These are phyloP conservation scores for Pongo abelii DNA, from an alignment of 2,113 vertebrate genomes.

Conservation along the genomic window DNA sequence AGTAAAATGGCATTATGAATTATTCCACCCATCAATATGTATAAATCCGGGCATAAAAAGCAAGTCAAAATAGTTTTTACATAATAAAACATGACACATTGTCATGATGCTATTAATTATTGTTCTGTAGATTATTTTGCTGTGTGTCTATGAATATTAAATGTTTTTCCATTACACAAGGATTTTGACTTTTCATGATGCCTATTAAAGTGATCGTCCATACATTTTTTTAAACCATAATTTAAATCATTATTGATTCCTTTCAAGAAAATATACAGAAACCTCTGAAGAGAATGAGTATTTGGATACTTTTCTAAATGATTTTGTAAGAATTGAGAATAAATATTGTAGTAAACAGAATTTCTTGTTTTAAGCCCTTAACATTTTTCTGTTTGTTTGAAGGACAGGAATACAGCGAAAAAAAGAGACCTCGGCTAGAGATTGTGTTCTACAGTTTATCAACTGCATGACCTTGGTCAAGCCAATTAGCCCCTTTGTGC, in stretches of 20 bases:
- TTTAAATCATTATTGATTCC: conserved; percentile 49
- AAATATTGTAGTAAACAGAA: not conserved
- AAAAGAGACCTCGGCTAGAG: fast-evolving
- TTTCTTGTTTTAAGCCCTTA: not conserved
- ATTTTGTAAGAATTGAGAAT: not conserved
- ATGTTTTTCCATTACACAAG: not conserved
- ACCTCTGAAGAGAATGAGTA: not conserved
- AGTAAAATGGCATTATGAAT: conserved; percentile 67
- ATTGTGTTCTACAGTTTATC: not conserved
- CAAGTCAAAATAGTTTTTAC: conserved; percentile 67
- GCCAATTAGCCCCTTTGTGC: not conserved
- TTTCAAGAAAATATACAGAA: not conserved
- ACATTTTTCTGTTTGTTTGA: not conserved
- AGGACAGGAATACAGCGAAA: not conserved
- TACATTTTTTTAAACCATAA: conserved; percentile 25
- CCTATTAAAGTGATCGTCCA: not conserved
- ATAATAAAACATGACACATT: conserved; percentile 71
- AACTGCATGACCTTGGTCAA: not conserved
- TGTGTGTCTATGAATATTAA: conserved; percentile 34
- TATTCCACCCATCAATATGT: conserved; percentile 15
- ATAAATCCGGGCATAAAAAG: conserved; percentile 64
- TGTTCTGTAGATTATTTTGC: conserved; percentile 23
- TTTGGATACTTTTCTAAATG: not conserved
- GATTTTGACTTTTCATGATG: conserved; percentile 18
- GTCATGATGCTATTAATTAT: conserved; percentile 56